These are phyloP conservation scores for Alethe diademata DNA, from an alignment of 2,113 vertebrate species.

Conservation along the genomic window DNA sequence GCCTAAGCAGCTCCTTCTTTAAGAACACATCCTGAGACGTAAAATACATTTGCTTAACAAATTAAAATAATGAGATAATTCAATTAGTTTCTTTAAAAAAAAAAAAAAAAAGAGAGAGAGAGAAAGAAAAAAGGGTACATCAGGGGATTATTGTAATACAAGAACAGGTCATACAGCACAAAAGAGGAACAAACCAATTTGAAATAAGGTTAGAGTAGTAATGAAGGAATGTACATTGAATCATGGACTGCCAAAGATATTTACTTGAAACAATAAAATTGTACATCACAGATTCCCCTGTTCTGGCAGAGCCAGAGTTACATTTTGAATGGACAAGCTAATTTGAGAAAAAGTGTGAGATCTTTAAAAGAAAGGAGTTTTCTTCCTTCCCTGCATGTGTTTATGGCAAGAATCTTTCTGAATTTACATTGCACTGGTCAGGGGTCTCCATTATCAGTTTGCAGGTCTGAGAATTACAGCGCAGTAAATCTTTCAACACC, in stretches of 20 bases:
- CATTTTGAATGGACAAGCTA: constrained; percentile 71
- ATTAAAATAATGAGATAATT: constrained; percentile 98
- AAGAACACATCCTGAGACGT: constrained; percentile 94
- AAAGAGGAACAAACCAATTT: constrained; percentile 87
- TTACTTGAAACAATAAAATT: constrained; percentile 79
- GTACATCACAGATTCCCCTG: constrained; percentile 59
- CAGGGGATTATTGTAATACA: constrained; percentile 93
- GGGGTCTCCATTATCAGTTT: constrained; percentile 77
- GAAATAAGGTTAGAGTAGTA: constrained; percentile 88
- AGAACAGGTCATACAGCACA: constrained; percentile 86
- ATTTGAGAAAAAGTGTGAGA: constrained; percentile 69
- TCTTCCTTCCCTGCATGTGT: constrained; percentile 59
- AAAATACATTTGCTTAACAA: constrained; percentile 99
- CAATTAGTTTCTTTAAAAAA: constrained; percentile 90
- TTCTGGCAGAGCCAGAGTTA: constrained; percentile 53
- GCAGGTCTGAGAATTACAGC: constrained; percentile 75
- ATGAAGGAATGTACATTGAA: constrained; percentile 83
- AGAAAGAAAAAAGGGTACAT: constrained; percentile 86
- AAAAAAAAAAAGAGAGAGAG: constrained; percentile 57
- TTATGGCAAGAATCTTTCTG: constrained; percentile 69
- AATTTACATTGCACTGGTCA: constrained; percentile 76
- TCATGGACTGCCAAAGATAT: constrained; percentile 80
- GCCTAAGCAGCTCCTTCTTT: constrained; percentile 88
- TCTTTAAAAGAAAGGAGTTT: constrained; percentile 65
- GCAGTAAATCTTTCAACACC: constrained; percentile 76